These are phyloP conservation scores for Synanthedon vespiformis DNA, from an alignment of 2,888 invertebrate species.

Conservation along the genomic window DNA sequence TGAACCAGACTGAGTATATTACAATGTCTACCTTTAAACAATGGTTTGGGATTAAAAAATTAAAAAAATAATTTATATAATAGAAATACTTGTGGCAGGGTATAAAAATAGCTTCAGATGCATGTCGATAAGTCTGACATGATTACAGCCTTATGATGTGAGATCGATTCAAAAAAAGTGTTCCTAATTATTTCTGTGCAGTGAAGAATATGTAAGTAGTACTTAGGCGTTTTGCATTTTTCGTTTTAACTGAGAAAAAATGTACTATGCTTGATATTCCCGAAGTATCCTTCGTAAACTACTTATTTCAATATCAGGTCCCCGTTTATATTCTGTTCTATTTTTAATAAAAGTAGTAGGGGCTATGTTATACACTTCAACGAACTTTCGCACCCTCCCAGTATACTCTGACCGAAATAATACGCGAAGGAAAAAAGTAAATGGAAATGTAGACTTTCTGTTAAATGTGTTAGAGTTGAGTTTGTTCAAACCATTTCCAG, in stretches of 20 bases:
- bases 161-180: background rate
- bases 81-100: no score
- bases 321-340: background rate
- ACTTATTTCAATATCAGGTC: background rate
- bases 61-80: no score
- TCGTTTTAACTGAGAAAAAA: background rate
- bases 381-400: conserved; percentile 32
- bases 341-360: conserved; percentile 16
- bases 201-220: no score
- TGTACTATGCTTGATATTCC: no score
- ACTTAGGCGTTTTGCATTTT: background rate
- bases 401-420: conserved; percentile 26
- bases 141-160: no score
- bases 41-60: no score
- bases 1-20: no score
- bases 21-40: no score
- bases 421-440: conserved; percentile 11
- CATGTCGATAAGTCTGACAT: no score
- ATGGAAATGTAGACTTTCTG: conserved; percentile 4
- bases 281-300: background rate
- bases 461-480: background rate
- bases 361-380: conserved; percentile 29
- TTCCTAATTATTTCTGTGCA: no score
- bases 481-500: background rate
- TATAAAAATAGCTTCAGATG: no score